Evolutionary conservation across 2,113 vertebrate species (phyloP), one percentile per base, ranked within the genome.

Genomic region (Diphyllodes magnificus): DNA sequence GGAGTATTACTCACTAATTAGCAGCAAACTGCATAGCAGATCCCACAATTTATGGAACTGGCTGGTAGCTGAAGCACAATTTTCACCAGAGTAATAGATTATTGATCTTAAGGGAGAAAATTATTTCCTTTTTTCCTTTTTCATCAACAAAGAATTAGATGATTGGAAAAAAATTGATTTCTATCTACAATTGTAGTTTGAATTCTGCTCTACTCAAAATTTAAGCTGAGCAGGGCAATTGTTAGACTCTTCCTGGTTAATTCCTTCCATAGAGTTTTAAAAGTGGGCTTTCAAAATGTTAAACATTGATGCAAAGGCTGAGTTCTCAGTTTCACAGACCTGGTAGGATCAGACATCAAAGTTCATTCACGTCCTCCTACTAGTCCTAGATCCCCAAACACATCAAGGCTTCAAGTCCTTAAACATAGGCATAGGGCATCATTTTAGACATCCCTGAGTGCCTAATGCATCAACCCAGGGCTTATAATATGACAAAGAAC

Each of bases 1-100:
- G 80, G 31, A n/a, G 14, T 75, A 90, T 96, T 96, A 82, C 72
- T 89, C 79, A 66, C 71, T 95, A 92, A 95, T 96, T 80, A 91
- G 37, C 53, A 86, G 71, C 61, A 93, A 96, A 94, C 75, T 73
- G 22, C 49, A 54, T 7, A 86, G 63, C 92, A 92, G 69, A 94
- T 88, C 84, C 85, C 18, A 10, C 77, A 80, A 44, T 94, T 95
- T 86, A 71, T 84, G 90, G 37, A 90, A 93, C 64, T 78, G 80
- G 19, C 76, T 88, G n/a, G 60, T 88, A 75, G 42, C 51, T 89
- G 64, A 80, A 83, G 60, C 31, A 79, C 7, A 7, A 11, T 86
- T 88, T 95, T 86, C 71, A 91, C 47, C 51, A 88, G 37, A 78
- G 33, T 40, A 91, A 93, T 78, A 92, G 76, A 45, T 93, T 94